A percentile compares a stretch with the other conserved stretches of the same genome.
These are phyloP conservation scores for Phrynocephalus vlangalii DNA, from an alignment of 2,797 vertebrate genomes.

Conservation along the genomic window DNA sequence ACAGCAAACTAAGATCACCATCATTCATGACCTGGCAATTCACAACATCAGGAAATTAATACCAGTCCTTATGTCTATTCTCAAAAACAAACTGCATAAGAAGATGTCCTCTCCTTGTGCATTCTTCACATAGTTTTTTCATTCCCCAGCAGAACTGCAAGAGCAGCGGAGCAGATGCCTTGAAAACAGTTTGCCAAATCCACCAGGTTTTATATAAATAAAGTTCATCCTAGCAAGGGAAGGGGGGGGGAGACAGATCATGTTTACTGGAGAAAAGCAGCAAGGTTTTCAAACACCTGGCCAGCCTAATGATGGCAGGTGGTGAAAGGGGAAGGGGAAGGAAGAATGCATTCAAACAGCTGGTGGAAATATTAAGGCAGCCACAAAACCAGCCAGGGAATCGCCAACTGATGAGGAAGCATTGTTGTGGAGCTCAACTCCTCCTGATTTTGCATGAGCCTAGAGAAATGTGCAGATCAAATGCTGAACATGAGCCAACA, in stretches of 20 bases:
- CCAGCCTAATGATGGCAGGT: slow-evolving; percentile 63
- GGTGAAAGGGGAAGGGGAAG: slow-evolving; percentile 58
- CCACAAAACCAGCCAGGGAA: background rate
- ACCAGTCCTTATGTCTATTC: slow-evolving; percentile 11
- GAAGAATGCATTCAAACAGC: slow-evolving; percentile 46
- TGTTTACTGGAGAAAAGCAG: slow-evolving; percentile 57
- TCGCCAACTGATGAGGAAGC: background rate
- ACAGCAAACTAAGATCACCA: no score
- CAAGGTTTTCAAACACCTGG: slow-evolving; percentile 67
- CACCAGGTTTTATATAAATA: slow-evolving; percentile 63
- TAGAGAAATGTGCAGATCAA: background rate
- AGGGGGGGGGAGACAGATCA: slow-evolving; percentile 29
- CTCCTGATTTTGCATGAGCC: background rate
- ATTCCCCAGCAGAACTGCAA: slow-evolving; percentile 46
- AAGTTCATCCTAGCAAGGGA: slow-evolving; percentile 51
- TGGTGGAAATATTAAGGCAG: slow-evolving; percentile 26
- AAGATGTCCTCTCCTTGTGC: slow-evolving; percentile 16
- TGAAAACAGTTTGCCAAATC: slow-evolving; percentile 59
- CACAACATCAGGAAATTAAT: slow-evolving; percentile 9
- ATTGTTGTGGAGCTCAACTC: background rate
- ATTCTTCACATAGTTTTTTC: background rate
- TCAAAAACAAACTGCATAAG: slow-evolving; percentile 52
- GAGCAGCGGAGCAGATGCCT: slow-evolving; percentile 60
- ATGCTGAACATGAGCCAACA: no score
- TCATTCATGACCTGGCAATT: slow-evolving; percentile 33